Evolutionary conservation across 2,888 invertebrate genomes (phyloP), one percentile per base, ranked within the genome.

Genomic region (Drosophila paranaensis): DNA sequence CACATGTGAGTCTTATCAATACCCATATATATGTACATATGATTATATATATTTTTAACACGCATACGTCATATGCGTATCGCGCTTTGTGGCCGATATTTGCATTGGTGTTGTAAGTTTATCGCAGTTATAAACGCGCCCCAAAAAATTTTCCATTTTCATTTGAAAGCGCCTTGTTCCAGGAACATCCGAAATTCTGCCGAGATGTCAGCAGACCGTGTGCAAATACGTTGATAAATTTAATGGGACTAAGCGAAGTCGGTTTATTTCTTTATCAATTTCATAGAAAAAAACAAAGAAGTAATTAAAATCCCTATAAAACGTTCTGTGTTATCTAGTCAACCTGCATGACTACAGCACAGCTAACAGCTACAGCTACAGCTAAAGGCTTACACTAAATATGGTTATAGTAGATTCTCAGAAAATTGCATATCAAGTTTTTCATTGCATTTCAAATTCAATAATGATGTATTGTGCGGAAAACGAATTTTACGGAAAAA

Each of bases 181-280:
- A 16, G 20, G 60, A 71, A 66, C 48, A 55, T 72, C 27, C 20
- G 5, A 66, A 62, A 56, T 45, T 53, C 27, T 45, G 20, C 33
- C 20, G 43, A 45, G 35, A 71, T 76, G 53, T 50, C 45, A 63
- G 35, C 37, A 16, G n/a, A 16, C 16, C 51, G 42, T 58, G 46
- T 50, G 60, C 20, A 75, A 54, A 71, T 60, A 60, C 16, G 27
- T 13, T 65, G 14, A 62, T 75, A 63, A 37, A 42, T 60, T 54
- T 45, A 57, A 20, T 39, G 45, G 25, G 33, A 13, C 30, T 40
- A 64, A 16, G 14, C 25, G 20, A 39, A 30, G 14, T 13, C 8
- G 16, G 30, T 14, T 65, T 42, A 11, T 66, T 71, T 46, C 37
- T 45, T 72, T 64, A 76, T 76, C 64, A 77, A 73, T 51, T 68